A percentile compares a stretch with the other conserved stretches of the same genome.
Conservation (phyloP, 1,140 invertebrate species). For the Leptopilina boulardi region DNA sequence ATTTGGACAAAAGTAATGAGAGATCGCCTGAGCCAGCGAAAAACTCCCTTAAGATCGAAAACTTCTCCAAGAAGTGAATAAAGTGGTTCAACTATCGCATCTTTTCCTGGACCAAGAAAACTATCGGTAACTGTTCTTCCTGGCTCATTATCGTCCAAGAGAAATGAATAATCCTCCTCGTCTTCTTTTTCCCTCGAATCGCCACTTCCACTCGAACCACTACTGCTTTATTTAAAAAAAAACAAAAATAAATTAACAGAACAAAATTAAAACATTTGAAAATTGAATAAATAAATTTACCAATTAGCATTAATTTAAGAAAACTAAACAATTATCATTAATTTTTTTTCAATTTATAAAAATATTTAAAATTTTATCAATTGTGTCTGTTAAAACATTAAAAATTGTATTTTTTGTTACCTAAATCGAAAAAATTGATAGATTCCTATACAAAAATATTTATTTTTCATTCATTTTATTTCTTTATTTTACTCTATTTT, state of each 20-base stretch:
- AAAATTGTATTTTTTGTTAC: too few relatives aligned
- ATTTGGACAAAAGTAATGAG: slow-evolving; percentile 95
- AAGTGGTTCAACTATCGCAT: slow-evolving; percentile 91
- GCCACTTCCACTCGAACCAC: slow-evolving; percentile 67
- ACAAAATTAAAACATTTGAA: neutral
- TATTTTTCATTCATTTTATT: too few relatives aligned
- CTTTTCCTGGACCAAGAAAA: slow-evolving; percentile 80
- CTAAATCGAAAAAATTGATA: too few relatives aligned
- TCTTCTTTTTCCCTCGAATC: slow-evolving; percentile 77
- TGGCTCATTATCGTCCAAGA: slow-evolving; percentile 78
- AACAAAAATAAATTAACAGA: neutral
- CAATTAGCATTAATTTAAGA: neutral
- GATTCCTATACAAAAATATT: too few relatives aligned
- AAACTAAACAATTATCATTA: neutral
- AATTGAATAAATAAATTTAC: neutral
- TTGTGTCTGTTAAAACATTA: neutral
- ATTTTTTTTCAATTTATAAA: slow-evolving; percentile 22
- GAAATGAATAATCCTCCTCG: slow-evolving; percentile 85
- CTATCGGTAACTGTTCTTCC: slow-evolving; percentile 69
- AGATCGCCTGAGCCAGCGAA: slow-evolving; percentile 90
- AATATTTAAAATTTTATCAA: slow-evolving; percentile 35
- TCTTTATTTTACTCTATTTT: too few relatives aligned
- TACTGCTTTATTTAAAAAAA: slow-evolving; percentile 42
- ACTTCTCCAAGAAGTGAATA: slow-evolving; percentile 91
- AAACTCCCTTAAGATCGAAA: slow-evolving; percentile 92